Conservation (phyloP, 2,888 invertebrate genomes). For the Nomada ruficornis region DNA sequence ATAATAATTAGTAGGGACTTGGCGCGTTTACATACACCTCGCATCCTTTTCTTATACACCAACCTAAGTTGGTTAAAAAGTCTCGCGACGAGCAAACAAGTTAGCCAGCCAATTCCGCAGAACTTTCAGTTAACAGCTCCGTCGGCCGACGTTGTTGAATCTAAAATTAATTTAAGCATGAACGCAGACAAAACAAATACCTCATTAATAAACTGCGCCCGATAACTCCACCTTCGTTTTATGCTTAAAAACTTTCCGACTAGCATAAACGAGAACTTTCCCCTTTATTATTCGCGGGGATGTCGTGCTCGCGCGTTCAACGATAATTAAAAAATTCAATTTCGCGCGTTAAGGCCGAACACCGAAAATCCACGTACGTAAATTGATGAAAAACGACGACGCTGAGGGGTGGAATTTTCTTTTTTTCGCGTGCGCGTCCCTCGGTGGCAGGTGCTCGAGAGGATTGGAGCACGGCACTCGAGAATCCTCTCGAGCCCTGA, state of each 20-base stretch:
- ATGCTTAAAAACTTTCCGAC: conserved; percentile 1
- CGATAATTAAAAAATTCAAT: conserved; percentile 51
- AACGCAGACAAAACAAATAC: conserved; percentile 6
- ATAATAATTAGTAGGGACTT: no score
- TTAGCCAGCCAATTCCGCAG: background rate
- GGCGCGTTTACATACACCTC: no score
- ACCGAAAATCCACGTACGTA: conserved; percentile 25
- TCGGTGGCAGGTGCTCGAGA: conserved; percentile 37
- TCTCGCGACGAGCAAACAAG: background rate
- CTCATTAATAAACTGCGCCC: conserved; percentile 17
- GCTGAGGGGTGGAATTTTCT: background rate
- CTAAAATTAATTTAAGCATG: conserved; percentile 13
- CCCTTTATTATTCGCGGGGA: background rate
- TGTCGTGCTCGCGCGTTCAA: background rate
- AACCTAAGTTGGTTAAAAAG: no score
- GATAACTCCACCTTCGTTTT: conserved; percentile 9
- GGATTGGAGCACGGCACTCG: conserved; percentile 37
- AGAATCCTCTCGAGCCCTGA: conserved; percentile 41
- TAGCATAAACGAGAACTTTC: background rate
- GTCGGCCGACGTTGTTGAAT: background rate
- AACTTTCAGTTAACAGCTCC: background rate
- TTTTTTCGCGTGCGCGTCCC: background rate
- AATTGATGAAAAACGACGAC: conserved; percentile 1
- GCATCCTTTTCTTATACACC: no score
- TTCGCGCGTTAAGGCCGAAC: background rate